These are phyloP conservation scores for Calliopum simillimum DNA, from an alignment of 2,888 invertebrate species.

Conservation along the genomic window DNA sequence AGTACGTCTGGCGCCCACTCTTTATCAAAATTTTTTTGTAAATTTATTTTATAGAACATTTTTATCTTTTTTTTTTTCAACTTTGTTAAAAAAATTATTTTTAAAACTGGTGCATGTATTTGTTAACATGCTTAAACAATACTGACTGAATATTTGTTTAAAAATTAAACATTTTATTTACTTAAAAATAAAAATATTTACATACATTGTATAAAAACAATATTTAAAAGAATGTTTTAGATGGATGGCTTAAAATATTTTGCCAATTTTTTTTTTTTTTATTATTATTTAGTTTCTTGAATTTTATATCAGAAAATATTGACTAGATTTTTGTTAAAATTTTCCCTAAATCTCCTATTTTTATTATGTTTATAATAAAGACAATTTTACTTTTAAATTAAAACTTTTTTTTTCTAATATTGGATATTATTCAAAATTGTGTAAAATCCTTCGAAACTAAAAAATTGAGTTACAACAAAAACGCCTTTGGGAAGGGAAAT, in stretches of 20 bases:
- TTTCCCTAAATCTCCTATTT: not conserved
- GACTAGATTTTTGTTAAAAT: not conserved
- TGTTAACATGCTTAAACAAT: slow-evolving; percentile 32
- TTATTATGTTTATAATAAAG: not conserved
- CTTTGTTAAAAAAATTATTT: not conserved
- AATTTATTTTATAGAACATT: slow-evolving; percentile 8
- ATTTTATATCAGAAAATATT: not conserved
- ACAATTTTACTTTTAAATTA: too few species aligned
- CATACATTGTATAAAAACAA: not conserved
- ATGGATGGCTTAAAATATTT: not conserved
- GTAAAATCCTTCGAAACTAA: too few species aligned
- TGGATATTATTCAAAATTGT: too few species aligned
- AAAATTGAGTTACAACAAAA: too few species aligned
- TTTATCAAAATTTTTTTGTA: too few species aligned
- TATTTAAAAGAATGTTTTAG: slow-evolving; percentile 7
- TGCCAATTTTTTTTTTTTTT: not conserved
- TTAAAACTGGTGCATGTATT: slow-evolving; percentile 13
- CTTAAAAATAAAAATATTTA: not conserved
- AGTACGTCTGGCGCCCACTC: too few species aligned
- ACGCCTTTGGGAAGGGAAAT: too few species aligned
- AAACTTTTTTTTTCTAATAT: too few species aligned
- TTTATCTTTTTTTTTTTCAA: slow-evolving; percentile 3
- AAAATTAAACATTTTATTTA: slow-evolving; percentile 1
- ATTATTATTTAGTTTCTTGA: not conserved
- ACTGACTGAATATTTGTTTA: slow-evolving; percentile 36